Base-by-base conservation (phyloP, 1,140 invertebrate species). In the Ceratina calcarata region DNA sequence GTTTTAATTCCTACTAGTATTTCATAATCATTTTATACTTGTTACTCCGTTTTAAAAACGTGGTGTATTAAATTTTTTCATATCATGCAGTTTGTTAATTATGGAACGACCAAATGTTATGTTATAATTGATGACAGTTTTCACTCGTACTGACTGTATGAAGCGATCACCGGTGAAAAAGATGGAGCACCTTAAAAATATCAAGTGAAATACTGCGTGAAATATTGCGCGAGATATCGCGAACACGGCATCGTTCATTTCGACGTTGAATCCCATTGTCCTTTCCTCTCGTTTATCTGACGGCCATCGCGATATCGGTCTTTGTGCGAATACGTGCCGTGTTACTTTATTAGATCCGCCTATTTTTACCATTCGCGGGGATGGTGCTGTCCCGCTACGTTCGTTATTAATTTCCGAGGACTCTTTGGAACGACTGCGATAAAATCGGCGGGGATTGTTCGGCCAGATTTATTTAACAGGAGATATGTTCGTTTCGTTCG, bases 211-310 rank as follows among this genome's bases (percentile, higher is more conserved):
- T 67, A 77, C 32, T 6, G 6, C 32, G 2, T 37, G 32, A 37
- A 37, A 37, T 74, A 62, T 37, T 22, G 57, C 20, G 3, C 16
- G 73, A 22, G 27, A 67, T 49, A 65, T 49, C 53, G 27, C 12
- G 32, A 24, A 24, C 45, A 67, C 53, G 62, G 51, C 15, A 67
- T 78, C 58, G 45, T 22, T 70, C 75, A 62, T 70, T 37, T 70
- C 57, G 45, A 78, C 58, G 27, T 69, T 62, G 67, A 45, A 71
- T 71, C 67, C 58, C 57, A 77, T 71, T 70, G 57, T 78, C 75
- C 67, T 16, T 69, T 27, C 45, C 18, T 60, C 22, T 37, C 53
- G 7, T 22, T 32, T 77, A 60, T 60, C 75, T 53, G 15, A 3
- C 24, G 37, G 15, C 66, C 22, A 49, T 58, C 62, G 55, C 69